Evolutionary conservation across 2,888 invertebrate genomes (phyloP), one percentile per base, ranked within the genome.

Genomic region (Agrotis segetum): DNA sequence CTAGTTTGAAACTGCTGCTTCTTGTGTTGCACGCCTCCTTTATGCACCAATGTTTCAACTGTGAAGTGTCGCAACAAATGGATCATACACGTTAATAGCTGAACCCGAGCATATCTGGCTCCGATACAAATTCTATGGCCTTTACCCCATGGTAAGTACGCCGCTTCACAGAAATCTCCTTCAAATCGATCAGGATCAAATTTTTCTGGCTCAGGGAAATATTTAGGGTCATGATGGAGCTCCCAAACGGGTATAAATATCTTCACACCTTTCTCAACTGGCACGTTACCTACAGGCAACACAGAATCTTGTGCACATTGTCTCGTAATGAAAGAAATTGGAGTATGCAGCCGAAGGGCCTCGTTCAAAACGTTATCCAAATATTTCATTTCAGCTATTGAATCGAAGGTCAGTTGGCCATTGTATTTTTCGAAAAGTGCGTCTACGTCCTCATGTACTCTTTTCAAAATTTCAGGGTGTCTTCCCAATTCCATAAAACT

Each of bases 121-220:
- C 96, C 96, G 6, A 96, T 92, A 75, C 96, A 96, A 21, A 89
- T 85, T 53, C 96, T 87, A 4, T 92, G 91, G 0, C 96, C 96
- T 82, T 88, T 93, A 2, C 96, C 96, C 80, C 96, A 96, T 0
- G 96, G 95, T 82, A 94, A 82, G 69, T 92, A 96, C 0, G 88
- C 85, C 50, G 87, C 81, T 14, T 92, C 91, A 52, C 77, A 87
- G 0, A 89, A 74, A 44, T 85, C 82, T 3, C 90, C 90, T 0
- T 86, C 77, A 79, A 94, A 93, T 67, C 95, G 87, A 2, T 95
- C 93, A 1, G 96, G 96, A 72, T 94, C 89, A 81, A 95, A 96
- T 2, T 87, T 88, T 63, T 94, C 90, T 0, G 96, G 96, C 17
- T 96, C 87, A 0, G 92, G 89, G 76, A 91, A 95, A 77, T 93